Evolutionary conservation across 2,888 invertebrate species (phyloP).

Genomic region (Himalopsyche kuldschensis): DNA sequence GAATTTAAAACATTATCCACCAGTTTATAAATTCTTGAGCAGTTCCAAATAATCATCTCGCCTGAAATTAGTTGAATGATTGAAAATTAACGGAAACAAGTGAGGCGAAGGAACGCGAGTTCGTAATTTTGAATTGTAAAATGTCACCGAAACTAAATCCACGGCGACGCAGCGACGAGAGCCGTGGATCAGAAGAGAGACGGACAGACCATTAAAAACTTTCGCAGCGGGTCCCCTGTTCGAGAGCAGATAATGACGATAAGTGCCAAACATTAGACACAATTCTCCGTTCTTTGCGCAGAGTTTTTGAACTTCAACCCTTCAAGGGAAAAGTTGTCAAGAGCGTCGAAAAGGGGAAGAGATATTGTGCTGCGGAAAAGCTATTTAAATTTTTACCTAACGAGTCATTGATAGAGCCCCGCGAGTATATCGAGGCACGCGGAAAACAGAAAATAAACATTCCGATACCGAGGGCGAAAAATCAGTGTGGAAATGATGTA

Average conservation of each 20-base stretch:
- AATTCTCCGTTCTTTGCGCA: background rate
- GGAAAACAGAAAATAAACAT: background rate
- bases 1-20: no score
- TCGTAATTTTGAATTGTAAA: background rate
- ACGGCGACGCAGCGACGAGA: background rate
- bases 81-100: background rate
- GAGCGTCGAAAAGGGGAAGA: background rate
- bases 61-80: background rate
- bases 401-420: background rate
- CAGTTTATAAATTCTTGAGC: no score
- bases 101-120: background rate
- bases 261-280: conserved; percentile 15
- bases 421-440: background rate
- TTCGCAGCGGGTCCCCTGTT: background rate
- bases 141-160: background rate
- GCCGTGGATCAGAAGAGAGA: background rate
- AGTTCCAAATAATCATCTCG: background rate
- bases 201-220: conserved; percentile 2
- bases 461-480: background rate
- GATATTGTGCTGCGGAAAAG: background rate
- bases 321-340: background rate
- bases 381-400: background rate
- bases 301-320: background rate
- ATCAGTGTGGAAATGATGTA: background rate
- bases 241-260: conserved; percentile 15